Conservation (phyloP, 2,113 vertebrate species). For the Caracal caracal region DNA sequence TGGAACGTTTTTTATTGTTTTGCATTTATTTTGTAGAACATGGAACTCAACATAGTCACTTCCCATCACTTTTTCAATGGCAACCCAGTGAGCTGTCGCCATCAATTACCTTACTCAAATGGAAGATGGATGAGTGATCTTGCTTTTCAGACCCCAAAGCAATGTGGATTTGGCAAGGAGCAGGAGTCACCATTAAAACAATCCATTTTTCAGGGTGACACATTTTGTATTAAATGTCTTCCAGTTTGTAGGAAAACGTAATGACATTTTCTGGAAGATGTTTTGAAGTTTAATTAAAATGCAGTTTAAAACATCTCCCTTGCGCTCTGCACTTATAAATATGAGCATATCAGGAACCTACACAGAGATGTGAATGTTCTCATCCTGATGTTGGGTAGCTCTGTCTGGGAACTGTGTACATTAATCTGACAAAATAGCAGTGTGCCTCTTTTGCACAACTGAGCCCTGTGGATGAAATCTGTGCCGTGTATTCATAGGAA, state of each 20-base stretch:
- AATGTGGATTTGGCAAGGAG: background rate
- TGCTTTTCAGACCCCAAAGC: constrained; percentile 27
- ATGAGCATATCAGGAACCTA: background rate
- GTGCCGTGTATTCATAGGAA: constrained; percentile 60
- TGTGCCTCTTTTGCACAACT: constrained; percentile 52
- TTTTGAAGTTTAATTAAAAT: constrained; percentile 52
- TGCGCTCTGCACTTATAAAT: background rate
- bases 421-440: constrained; percentile 67
- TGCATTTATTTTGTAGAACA: constrained; percentile 6
- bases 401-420: constrained; percentile 37
- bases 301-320: background rate
- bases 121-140: background rate
- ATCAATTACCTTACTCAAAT: background rate
- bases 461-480: constrained; percentile 69
- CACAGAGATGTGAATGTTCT: constrained; percentile 43
- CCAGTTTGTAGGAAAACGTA: background rate
- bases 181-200: background rate
- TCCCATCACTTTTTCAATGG: background rate
- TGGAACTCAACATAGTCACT: background rate
- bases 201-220: constrained; percentile 45
- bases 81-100: background rate
- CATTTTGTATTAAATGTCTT: constrained; percentile 44
- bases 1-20: background rate
- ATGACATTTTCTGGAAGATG: constrained; percentile 35
- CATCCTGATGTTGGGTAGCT: background rate